Conservation (phyloP, 1,140 invertebrate species). For the Cydia amplana region DNA sequence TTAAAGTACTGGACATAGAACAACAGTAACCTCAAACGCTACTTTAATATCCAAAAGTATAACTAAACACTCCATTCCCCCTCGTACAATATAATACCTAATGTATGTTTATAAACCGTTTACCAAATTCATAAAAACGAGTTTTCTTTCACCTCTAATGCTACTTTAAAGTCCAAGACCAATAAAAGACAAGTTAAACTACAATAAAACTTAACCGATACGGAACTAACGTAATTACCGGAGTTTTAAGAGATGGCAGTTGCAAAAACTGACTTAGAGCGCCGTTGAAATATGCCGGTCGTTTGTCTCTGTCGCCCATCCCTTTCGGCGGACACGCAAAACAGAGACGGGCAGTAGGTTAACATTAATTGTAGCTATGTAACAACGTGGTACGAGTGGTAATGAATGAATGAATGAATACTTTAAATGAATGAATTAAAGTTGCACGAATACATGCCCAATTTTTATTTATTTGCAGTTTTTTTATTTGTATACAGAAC, state of each 20-base stretch:
- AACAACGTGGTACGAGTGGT: too few relatives aligned
- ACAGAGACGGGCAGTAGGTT: constrained; percentile 11
- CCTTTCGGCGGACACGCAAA: constrained; percentile 3
- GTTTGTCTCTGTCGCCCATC: constrained; percentile 29
- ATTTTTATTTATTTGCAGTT: too few relatives aligned
- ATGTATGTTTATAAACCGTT: background rate
- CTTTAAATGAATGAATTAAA: too few relatives aligned
- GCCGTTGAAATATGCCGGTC: constrained; percentile 18
- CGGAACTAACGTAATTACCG: constrained; percentile 22
- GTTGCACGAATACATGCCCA: too few relatives aligned
- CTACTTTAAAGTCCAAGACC: background rate
- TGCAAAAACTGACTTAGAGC: constrained; percentile 30
- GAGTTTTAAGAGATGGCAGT: constrained; percentile 28
- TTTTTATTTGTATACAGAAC: too few relatives aligned
- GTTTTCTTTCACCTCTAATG: background rate
- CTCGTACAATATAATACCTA: too few relatives aligned
- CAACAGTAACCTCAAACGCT: too few relatives aligned
- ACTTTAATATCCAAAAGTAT: too few relatives aligned
- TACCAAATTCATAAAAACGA: background rate
- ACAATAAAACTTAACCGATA: constrained; percentile 23
- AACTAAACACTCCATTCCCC: too few relatives aligned
- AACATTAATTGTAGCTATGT: too few relatives aligned
- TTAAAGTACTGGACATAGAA: too few relatives aligned
- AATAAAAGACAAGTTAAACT: constrained; percentile 12
- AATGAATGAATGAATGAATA: too few relatives aligned